phyloP scores from a whole-genome alignment of 2,113 vertebrate species.

The Oreamnos americanus region DNA sequence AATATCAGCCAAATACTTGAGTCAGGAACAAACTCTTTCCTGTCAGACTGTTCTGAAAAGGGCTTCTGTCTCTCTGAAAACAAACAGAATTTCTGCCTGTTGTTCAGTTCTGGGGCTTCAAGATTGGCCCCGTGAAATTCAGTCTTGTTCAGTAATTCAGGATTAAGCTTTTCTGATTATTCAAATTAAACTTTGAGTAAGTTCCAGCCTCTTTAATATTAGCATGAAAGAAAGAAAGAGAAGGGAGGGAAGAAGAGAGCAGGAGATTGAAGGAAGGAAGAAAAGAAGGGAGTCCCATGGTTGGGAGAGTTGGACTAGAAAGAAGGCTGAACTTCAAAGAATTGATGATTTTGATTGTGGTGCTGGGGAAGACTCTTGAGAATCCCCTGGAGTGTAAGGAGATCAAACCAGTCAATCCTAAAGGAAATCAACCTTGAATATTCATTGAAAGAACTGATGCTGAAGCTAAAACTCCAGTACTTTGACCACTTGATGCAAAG shows the following conservation, averaged over 20 bases:
- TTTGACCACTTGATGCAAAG: neutral
- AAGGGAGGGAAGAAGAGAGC: rapidly evolving
- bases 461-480: neutral
- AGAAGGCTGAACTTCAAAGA: neutral
- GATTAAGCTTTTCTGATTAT: neutral
- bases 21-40: neutral
- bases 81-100: neutral
- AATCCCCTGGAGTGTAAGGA: neutral
- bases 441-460: neutral
- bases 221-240: no score
- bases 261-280: neutral
- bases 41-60: neutral
- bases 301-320: neutral
- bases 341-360: neutral
- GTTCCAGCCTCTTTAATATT: neutral
- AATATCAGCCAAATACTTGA: neutral
- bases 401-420: neutral
- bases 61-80: neutral
- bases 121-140: neutral
- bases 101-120: neutral
- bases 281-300: neutral
- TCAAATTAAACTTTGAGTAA: neutral
- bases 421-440: neutral
- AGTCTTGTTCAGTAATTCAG: neutral
- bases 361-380: neutral